Base-by-base conservation (phyloP, 2,113 vertebrate genomes). In the Pseudonaja textilis region DNA sequence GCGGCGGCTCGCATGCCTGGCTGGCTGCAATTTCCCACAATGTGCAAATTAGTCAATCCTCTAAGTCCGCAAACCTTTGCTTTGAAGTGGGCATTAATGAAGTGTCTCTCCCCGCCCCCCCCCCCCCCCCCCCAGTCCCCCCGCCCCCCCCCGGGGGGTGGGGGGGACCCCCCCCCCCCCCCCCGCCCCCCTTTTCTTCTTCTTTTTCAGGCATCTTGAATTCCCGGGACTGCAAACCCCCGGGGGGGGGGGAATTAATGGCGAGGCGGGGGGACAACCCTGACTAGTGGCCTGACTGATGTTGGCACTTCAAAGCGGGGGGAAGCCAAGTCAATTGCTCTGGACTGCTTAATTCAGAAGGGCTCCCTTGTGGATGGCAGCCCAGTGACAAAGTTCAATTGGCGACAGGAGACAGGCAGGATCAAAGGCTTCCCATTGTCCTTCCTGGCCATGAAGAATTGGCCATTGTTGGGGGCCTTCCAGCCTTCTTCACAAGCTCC, bases 361-460 rank as follows among this genome's bases (percentile, higher is more conserved):
- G 97, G 98, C 97, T 98, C 98, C 98, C 98, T 98, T 94, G 97
- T 96, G 96, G 97, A 98, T 99, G 99, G 99, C 98, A 99, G 98
- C 98, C 98, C 97, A 97, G 98, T 99, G 99, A 99, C 99, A 99
- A 98, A 99, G 98, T 98, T 98, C 98, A 98, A 98, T 98, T 99
- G 98, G 98, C 98, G 98, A 98, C 98, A 98, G 98, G 98, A 98
- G 98, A 96, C 97, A 96, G 96, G 95, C 91, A 95, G 98, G 99
- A 99, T 99, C 99, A 99, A 99, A 99, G 99, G 97, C 93, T 94
- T 96, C 96, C 98, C 97, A 99, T 99, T 99, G 98, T 99, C 98
- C 98, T 98, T 98, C 99, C 98, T 99, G 99, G 98, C 98, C 98
- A 97, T 99, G 99, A 98, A 99, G 99, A 99, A 99, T 99, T 98